A percentile compares a stretch with the other conserved stretches of the same genome.
Evolutionary conservation across 2,113 vertebrate species (phyloP).

Genomic region (Albula goreensis): DNA sequence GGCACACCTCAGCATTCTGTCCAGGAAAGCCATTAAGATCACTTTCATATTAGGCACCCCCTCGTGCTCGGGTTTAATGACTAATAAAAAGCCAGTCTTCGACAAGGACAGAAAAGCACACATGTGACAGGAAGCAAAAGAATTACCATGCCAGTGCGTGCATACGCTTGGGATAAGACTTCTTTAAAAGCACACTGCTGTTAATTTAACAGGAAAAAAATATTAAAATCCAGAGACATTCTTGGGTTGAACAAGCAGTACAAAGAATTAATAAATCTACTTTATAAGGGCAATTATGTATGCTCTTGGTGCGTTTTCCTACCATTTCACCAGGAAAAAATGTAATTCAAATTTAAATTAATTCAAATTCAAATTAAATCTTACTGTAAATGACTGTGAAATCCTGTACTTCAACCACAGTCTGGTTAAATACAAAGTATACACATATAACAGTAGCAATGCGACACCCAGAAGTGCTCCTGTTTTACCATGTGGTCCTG

Average conservation of each 20-base stretch:
- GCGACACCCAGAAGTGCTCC: no score
- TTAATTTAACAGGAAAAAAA: background rate
- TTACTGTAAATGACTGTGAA: background rate
- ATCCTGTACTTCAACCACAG: background rate
- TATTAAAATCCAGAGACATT: background rate
- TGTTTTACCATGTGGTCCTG: no score
- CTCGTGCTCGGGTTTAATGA: background rate
- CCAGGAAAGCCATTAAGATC: constrained; percentile 6
- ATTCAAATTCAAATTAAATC: background rate
- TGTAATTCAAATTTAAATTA: background rate
- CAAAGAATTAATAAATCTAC: background rate
- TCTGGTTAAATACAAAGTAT: no score
- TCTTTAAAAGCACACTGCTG: background rate
- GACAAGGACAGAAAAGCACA: background rate
- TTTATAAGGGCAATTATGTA: background rate
- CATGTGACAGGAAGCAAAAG: background rate
- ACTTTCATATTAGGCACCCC: constrained; percentile 16
- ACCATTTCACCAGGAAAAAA: background rate
- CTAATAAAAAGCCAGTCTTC: constrained; percentile 3
- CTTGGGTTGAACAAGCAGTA: background rate
- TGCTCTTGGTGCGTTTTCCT: background rate
- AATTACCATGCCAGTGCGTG: background rate
- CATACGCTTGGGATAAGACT: background rate
- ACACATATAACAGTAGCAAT: no score
- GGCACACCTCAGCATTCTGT: constrained; percentile 9